Percentiles rank a stretch among this genome's conserved stretches.
phyloP scores from a whole-genome alignment of 1,140 invertebrate genomes.

The Drosophila nikananu region DNA sequence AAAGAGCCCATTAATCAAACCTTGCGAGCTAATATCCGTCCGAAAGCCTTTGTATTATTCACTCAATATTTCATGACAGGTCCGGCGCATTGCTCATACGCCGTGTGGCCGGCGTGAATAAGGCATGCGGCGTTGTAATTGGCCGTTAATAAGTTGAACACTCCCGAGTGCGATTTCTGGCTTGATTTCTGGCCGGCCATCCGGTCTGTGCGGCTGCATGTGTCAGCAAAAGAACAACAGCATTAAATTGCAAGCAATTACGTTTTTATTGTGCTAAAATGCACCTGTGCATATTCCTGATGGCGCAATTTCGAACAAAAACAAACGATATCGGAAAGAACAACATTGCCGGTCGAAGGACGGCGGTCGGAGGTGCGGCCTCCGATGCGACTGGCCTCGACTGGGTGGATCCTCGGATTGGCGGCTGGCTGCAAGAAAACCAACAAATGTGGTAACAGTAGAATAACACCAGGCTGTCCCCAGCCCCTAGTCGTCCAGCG shows the following conservation, averaged over 20 bases:
- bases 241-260: constrained; percentile 83
- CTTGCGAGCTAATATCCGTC: constrained; percentile 67
- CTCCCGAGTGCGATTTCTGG: constrained; percentile 45
- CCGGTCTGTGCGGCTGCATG: constrained; percentile 2
- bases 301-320: constrained; percentile 84
- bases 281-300: constrained; percentile 84
- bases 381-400: background rate
- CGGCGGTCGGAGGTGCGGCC: background rate
- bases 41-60: constrained; percentile 40
- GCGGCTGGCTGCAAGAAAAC: constrained; percentile 63
- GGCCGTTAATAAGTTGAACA: constrained; percentile 64
- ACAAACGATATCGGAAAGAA: constrained; percentile 83
- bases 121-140: constrained; percentile 41
- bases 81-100: constrained; percentile 65
- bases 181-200: constrained; percentile 34
- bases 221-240: constrained; percentile 64
- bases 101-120: constrained; percentile 47
- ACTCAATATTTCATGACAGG: constrained; percentile 47
- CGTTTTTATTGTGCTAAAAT: constrained; percentile 84
- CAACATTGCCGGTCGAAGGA: constrained; percentile 65
- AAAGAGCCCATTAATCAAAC: constrained; percentile 73
- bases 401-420: constrained; percentile 12
- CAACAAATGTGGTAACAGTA: constrained; percentile 77
- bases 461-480: constrained; percentile 61
- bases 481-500: background rate